Conservation (phyloP, 2,888 invertebrate genomes). For the Ctenicera cuprea region DNA sequence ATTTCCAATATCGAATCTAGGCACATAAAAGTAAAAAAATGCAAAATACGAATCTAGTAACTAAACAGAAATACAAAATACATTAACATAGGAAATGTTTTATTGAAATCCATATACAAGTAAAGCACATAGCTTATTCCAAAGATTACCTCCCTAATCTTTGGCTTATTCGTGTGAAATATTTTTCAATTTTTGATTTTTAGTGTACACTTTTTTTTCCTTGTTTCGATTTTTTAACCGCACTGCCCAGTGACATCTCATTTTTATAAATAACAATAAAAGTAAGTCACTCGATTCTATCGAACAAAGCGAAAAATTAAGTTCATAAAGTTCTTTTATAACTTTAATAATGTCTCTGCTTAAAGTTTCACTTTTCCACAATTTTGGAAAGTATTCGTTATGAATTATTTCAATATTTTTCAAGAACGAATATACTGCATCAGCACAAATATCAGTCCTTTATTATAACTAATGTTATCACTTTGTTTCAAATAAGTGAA, state of each 20-base stretch:
- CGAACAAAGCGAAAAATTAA: constrained; percentile 15
- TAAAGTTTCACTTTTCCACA: constrained; percentile 10
- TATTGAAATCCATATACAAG: no score
- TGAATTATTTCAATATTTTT: not conserved
- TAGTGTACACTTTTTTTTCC: not conserved
- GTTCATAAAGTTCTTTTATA: not conserved
- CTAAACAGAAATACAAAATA: no score
- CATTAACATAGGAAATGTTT: no score
- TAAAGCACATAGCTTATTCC: no score
- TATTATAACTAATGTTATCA: not conserved
- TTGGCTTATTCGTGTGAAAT: not conserved
- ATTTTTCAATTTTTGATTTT: not conserved
- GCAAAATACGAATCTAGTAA: no score
- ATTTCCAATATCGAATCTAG: no score
- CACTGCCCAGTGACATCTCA: not conserved
- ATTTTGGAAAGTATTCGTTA: constrained; percentile 1
- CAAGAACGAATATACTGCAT: not conserved
- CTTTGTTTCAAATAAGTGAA: not conserved
- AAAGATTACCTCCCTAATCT: no score
- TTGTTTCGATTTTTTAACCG: not conserved
- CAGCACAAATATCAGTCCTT: not conserved
- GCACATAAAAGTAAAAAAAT: no score
- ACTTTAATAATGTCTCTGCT: constrained; percentile 2
- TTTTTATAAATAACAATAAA: constrained; percentile 4
- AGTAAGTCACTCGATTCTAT: constrained; percentile 15